Base-by-base conservation (phyloP, 2,888 invertebrate species). In the Gisinianus flammeolus region DNA sequence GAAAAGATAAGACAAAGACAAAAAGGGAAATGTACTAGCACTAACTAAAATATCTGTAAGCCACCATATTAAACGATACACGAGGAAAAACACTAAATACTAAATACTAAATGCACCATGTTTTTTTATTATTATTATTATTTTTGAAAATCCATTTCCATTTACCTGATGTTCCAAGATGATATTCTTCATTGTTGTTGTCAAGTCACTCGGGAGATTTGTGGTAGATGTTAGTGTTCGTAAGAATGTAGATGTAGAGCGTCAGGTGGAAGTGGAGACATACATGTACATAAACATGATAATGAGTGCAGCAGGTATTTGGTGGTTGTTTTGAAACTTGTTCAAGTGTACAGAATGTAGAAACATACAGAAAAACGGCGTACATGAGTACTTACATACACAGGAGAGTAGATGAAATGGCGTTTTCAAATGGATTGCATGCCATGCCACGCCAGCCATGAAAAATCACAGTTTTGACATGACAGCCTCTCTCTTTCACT, bases 391-490 rank as follows among this genome's bases (percentile, higher is more conserved):
- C n/a, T n/a, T n/a, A n/a, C n/a, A n/a, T n/a, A n/a, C n/a, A n/a
- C 22, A 64, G 26, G 30, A 26, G 33, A n/a, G 52, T 70, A 30
- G 70, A 70, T 44, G 69, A 69, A 26, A 22, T 62, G 74, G 66
- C 74, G 62, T 74, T 64, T 35, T 35, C 56, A n/a, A n/a, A 75
- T 35, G 54, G 54, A 69, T 76, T 76, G 76, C 76, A 76, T 31
- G 69, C 76, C 76, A 76, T 31, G 69, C 76, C 74, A 52, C 22
- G 26, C 16, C 33, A 69, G 72, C 78, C 77, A 80, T 82, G 82
- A 82, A 82, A 82, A 82, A 82, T 82, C 82, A 81, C 82, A 80
- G 79, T 81, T 83, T 83, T 83, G 82, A 82, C 82, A 81, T 83
- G 82, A 83, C 82, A 81, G 82, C 79, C 79, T 64, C 71, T 6